These are phyloP conservation scores for Stenchaetothrips biformis DNA, from an alignment of 2,888 invertebrate species.

Conservation along the genomic window DNA sequence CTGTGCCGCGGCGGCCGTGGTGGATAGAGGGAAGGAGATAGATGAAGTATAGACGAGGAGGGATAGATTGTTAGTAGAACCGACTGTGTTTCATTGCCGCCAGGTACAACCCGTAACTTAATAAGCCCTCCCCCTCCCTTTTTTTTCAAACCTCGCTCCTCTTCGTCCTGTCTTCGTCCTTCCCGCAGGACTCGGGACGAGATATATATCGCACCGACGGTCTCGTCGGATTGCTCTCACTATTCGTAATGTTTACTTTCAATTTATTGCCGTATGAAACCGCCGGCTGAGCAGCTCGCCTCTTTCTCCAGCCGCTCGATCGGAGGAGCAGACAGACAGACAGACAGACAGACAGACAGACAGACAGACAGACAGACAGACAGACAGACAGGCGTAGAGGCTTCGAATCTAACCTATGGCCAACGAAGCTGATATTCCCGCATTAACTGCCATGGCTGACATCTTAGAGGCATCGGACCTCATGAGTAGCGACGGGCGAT, in stretches of 20 bases:
- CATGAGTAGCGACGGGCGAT: too few relatives aligned
- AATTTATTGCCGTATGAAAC: slow-evolving; percentile 18
- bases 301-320: too few relatives aligned
- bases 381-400: neutral
- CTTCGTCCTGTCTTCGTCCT: too few relatives aligned
- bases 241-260: slow-evolving; percentile 25
- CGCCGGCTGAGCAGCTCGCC: neutral
- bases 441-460: too few relatives aligned
- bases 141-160: neutral
- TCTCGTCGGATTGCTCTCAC: slow-evolving; percentile 14
- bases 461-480: too few relatives aligned
- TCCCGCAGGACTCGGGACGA: too few relatives aligned
- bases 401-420: too few relatives aligned
- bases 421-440: too few relatives aligned
- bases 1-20: too few relatives aligned
- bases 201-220: neutral
- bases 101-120: neutral
- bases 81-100: neutral
- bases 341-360: neutral
- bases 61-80: too few relatives aligned
- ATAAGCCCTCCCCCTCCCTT: neutral
- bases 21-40: too few relatives aligned
- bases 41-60: too few relatives aligned
- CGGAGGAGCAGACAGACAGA: neutral
- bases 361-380: neutral